Conservation (phyloP, 2,888 invertebrate genomes). For the Deilephila elpenor region DNA sequence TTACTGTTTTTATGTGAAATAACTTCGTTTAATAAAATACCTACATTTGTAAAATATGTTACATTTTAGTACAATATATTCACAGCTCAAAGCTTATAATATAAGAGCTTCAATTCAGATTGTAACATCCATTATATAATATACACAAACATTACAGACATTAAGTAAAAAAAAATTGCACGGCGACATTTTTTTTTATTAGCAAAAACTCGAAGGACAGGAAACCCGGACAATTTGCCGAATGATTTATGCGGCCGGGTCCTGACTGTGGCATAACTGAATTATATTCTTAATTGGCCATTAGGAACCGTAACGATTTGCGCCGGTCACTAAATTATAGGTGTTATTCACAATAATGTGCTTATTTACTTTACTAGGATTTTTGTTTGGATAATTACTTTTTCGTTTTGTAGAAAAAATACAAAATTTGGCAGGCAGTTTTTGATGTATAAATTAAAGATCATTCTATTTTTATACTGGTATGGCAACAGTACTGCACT, state of each 20-base stretch:
- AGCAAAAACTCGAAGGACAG: conserved; percentile 44
- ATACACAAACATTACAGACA: background rate
- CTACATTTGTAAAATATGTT: too few species aligned
- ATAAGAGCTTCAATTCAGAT: too few species aligned
- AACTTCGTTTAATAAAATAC: too few species aligned
- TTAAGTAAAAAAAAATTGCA: conserved; percentile 16
- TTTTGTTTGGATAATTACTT: background rate
- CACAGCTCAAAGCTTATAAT: too few species aligned
- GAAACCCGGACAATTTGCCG: conserved; percentile 47
- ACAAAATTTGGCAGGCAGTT: too few species aligned
- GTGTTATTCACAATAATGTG: conserved; percentile 2
- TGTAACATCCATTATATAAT: background rate
- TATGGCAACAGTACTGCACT: too few species aligned
- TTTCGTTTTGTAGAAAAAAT: too few species aligned
- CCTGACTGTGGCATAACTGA: conserved; percentile 42
- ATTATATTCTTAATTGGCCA: conserved; percentile 52
- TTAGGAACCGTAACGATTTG: conserved; percentile 38
- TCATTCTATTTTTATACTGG: too few species aligned
- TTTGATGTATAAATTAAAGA: too few species aligned
- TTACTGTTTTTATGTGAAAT: too few species aligned
- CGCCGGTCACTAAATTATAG: background rate
- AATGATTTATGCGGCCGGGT: conserved; percentile 45
- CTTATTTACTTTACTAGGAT: background rate
- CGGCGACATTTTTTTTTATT: conserved; percentile 30
- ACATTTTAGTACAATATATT: too few species aligned